Percentiles rank a stretch among this genome's conserved stretches.
phyloP scores from a whole-genome alignment of 2,888 invertebrate species.

The Meteorus colon region DNA sequence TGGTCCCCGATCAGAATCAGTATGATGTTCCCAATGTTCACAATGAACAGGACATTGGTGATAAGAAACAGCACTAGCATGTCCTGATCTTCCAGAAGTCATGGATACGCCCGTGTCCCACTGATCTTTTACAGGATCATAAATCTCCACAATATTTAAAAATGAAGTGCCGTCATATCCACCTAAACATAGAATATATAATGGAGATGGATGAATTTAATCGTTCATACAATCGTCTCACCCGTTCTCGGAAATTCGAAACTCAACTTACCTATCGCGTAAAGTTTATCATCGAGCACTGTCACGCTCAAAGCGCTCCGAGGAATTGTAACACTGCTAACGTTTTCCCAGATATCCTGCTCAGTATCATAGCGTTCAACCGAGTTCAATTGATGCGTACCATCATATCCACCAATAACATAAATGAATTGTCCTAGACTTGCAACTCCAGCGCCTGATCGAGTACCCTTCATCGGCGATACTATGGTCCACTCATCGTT shows the following conservation, averaged over 20 bases:
- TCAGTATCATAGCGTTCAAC: slow-evolving; percentile 94
- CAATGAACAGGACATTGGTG: slow-evolving; percentile 78
- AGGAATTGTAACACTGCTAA: slow-evolving; percentile 84
- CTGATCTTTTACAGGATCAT: slow-evolving; percentile 83
- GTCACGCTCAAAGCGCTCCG: slow-evolving; percentile 92
- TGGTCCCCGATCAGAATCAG: slow-evolving; percentile 53
- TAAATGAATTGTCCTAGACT: slow-evolving; percentile 90
- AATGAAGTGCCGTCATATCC: slow-evolving; percentile 93
- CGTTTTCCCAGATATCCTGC: slow-evolving; percentile 85
- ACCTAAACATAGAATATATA: slow-evolving; percentile 75
- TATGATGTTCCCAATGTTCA: slow-evolving; percentile 65
- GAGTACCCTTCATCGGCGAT: slow-evolving; percentile 83
- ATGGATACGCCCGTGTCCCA: slow-evolving; percentile 88
- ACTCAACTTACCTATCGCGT: slow-evolving; percentile 84
- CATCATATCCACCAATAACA: slow-evolving; percentile 97
- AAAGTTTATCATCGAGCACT: slow-evolving; percentile 88
- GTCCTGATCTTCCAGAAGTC: slow-evolving; percentile 91
- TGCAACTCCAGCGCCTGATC: slow-evolving; percentile 92
- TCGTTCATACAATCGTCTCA: background rate
- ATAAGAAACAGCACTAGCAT: slow-evolving; percentile 92
- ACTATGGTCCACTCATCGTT: slow-evolving; percentile 91
- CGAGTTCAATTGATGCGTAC: slow-evolving; percentile 84
- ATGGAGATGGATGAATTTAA: slow-evolving; percentile 19
- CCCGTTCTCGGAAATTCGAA: background rate
- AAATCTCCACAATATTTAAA: slow-evolving; percentile 90